phyloP scores from a whole-genome alignment of 1,140 invertebrate species.

The Leptoteleia sp. region DNA sequence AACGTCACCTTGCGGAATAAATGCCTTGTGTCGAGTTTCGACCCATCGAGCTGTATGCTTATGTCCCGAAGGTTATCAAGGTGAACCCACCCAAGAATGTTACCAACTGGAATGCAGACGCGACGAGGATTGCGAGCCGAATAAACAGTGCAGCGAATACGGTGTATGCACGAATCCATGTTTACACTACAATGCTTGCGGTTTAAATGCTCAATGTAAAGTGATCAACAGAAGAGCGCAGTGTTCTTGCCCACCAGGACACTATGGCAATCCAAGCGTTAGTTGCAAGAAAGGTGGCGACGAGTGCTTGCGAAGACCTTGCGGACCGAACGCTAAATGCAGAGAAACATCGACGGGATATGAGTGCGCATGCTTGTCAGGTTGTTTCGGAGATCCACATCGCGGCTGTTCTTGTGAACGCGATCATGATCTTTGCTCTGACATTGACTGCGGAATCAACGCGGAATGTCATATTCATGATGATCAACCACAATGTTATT shows the following conservation, averaged over 20 bases:
- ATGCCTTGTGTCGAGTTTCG: slow-evolving; percentile 87
- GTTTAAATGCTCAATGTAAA: slow-evolving; percentile 92
- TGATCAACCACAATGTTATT: slow-evolving; percentile 89
- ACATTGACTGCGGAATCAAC: slow-evolving; percentile 89
- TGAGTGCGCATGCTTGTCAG: slow-evolving; percentile 89
- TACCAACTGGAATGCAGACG: slow-evolving; percentile 88
- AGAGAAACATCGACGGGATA: slow-evolving; percentile 86
- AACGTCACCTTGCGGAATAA: slow-evolving; percentile 86
- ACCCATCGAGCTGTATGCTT: slow-evolving; percentile 91
- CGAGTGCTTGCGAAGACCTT: slow-evolving; percentile 89
- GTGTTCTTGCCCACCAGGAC: slow-evolving; percentile 92
- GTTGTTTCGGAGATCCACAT: slow-evolving; percentile 91
- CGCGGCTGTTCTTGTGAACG: slow-evolving; percentile 88
- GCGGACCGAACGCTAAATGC: slow-evolving; percentile 91
- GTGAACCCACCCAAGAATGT: slow-evolving; percentile 88
- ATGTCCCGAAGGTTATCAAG: slow-evolving; percentile 91
- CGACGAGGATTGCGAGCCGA: slow-evolving; percentile 89
- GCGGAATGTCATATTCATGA: slow-evolving; percentile 88
- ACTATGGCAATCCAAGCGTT: slow-evolving; percentile 89
- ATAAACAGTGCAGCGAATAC: slow-evolving; percentile 87
- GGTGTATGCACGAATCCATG: slow-evolving; percentile 92
- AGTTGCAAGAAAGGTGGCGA: slow-evolving; percentile 88
- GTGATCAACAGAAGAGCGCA: slow-evolving; percentile 87
- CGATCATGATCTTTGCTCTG: slow-evolving; percentile 84
- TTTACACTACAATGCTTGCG: slow-evolving; percentile 87